Conservation (phyloP, 2,113 vertebrate genomes). For the Erythrocebus patas region DNA sequence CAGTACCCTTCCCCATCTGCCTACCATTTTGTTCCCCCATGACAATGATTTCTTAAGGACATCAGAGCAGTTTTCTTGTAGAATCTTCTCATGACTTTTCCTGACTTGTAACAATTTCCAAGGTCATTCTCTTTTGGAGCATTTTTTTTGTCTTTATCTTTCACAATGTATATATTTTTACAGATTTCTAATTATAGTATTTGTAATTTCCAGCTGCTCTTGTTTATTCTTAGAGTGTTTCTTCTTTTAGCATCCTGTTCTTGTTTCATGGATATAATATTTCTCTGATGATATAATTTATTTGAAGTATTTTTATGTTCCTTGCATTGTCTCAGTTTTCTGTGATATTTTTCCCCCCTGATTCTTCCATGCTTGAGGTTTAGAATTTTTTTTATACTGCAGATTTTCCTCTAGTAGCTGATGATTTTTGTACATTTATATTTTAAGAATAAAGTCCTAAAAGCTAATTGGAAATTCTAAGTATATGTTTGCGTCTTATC, state of each 20-base stretch:
- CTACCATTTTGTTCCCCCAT: background rate
- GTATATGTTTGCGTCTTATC: background rate
- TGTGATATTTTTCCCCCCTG: background rate
- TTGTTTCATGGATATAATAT: background rate
- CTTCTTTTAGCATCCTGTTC: background rate
- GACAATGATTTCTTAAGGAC: background rate
- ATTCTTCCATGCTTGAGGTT: background rate
- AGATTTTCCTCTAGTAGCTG: background rate
- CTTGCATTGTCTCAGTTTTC: background rate
- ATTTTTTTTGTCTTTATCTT: background rate
- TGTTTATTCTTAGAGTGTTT: background rate
- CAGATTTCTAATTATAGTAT: background rate
- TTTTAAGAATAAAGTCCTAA: background rate
- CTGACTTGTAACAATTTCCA: background rate
- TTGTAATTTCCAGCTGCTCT: background rate
- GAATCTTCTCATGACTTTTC: background rate
- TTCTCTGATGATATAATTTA: conserved; percentile 18
- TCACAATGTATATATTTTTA: background rate
- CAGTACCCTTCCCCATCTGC: background rate
- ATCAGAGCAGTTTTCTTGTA: background rate
- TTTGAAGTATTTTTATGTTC: background rate
- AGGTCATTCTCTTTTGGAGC: background rate
- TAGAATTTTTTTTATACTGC: background rate
- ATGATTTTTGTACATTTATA: background rate
- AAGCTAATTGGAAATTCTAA: background rate